These are phyloP conservation scores for Empis livida DNA, from an alignment of 2,888 invertebrate genomes.

Conservation along the genomic window DNA sequence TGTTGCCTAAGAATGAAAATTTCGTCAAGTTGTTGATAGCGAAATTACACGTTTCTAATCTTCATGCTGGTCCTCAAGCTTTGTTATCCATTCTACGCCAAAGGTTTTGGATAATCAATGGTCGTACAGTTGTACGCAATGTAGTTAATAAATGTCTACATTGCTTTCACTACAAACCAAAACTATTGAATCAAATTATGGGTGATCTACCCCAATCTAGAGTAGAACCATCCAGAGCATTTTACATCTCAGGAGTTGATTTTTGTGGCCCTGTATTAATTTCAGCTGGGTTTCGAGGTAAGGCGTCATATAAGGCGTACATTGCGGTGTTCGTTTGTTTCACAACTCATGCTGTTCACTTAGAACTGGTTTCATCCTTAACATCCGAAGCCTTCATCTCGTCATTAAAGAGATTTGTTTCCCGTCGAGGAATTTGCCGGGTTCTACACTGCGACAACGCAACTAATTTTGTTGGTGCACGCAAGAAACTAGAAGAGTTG, in stretches of 20 bases:
- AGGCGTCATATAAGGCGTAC: constrained; percentile 7
- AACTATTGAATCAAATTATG: constrained; percentile 11
- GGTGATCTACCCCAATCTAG: constrained; percentile 9
- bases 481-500: constrained; percentile 8
- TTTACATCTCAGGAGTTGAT: constrained; percentile 9
- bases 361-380: constrained; percentile 13
- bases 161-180: constrained; percentile 10
- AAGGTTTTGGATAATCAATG: constrained; percentile 5
- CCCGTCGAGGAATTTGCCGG: constrained; percentile 8
- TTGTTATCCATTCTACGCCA: neutral
- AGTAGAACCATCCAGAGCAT: constrained; percentile 5
- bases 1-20: neutral
- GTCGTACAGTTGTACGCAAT: constrained; percentile 6
- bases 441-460: constrained; percentile 12
- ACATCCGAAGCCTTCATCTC: constrained; percentile 10
- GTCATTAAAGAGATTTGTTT: constrained; percentile 10
- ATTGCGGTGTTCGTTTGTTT: constrained; percentile 10
- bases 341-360: constrained; percentile 10
- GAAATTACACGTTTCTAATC: neutral
- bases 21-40: neutral
- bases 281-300: constrained; percentile 1
- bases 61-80: neutral
- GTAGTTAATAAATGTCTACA: constrained; percentile 8
- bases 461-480: constrained; percentile 12
- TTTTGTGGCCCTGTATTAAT: constrained; percentile 7